Evolutionary conservation across 1,140 invertebrate species (phyloP).

Genomic region (Heliothis subflexa): DNA sequence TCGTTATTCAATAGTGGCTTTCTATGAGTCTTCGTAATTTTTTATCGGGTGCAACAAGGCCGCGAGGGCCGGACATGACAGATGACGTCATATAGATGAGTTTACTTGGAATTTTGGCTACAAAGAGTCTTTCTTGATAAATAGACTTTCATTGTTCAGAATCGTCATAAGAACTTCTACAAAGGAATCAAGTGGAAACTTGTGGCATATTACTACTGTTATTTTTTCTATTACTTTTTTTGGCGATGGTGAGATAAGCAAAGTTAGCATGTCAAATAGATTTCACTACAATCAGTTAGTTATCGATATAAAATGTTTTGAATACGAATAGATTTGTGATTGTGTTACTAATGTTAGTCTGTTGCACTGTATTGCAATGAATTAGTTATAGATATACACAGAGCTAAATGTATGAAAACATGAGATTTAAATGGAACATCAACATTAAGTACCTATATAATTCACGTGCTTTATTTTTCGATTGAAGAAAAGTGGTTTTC

Average conservation of each 20-base stretch:
- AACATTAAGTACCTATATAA: neutral
- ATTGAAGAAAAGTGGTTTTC: no score
- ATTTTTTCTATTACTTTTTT: neutral
- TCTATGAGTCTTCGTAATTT: neutral
- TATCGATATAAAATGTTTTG: neutral
- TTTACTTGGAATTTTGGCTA: slow-evolving; percentile 29
- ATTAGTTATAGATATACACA: neutral
- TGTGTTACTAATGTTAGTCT: neutral
- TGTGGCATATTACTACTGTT: neutral
- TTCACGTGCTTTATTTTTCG: neutral
- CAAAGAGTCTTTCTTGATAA: slow-evolving; percentile 19
- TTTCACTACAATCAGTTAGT: neutral
- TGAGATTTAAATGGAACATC: slow-evolving; percentile 1
- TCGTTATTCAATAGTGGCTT: no score
- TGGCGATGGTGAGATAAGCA: neutral
- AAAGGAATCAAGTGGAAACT: slow-evolving; percentile 2
- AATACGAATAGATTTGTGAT: neutral
- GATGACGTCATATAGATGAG: slow-evolving; percentile 41
- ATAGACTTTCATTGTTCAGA: slow-evolving; percentile 27
- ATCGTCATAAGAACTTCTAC: slow-evolving; percentile 27
- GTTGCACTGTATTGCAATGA: neutral
- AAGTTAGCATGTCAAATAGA: neutral
- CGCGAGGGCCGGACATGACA: slow-evolving; percentile 21
- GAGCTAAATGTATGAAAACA: neutral
- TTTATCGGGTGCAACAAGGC: neutral